These are phyloP conservation scores for Rhagonycha fulva DNA, from an alignment of 2,888 invertebrate species.

Conservation along the genomic window DNA sequence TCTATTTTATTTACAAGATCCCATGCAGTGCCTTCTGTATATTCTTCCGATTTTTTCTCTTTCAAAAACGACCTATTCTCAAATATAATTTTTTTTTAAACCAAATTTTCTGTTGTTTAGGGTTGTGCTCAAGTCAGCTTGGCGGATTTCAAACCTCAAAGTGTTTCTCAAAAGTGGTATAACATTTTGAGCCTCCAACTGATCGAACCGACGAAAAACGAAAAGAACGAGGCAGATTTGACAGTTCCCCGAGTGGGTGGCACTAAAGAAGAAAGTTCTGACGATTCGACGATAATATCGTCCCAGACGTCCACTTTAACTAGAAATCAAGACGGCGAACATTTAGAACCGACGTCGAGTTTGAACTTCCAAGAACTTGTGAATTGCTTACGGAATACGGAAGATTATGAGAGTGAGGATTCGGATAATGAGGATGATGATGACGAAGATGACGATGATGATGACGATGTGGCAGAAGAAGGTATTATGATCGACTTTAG, in stretches of 20 bases:
- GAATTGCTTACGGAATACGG: slow-evolving; percentile 49
- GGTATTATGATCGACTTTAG: slow-evolving; percentile 52
- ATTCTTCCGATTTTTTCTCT: too few relatives aligned
- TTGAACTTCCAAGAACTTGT: slow-evolving; percentile 61
- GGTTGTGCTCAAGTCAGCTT: slow-evolving; percentile 95
- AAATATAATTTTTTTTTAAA: neutral
- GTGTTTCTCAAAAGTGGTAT: slow-evolving; percentile 88
- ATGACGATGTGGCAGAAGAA: slow-evolving; percentile 51
- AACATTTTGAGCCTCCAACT: slow-evolving; percentile 87
- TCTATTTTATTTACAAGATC: too few relatives aligned
- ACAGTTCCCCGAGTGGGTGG: slow-evolving; percentile 48
- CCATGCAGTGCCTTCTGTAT: too few relatives aligned
- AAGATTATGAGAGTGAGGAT: slow-evolving; percentile 48
- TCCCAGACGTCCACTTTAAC: slow-evolving; percentile 96
- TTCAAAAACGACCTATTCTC: too few relatives aligned
- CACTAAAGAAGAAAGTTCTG: slow-evolving; percentile 87
- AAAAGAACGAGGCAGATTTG: slow-evolving; percentile 60
- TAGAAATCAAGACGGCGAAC: slow-evolving; percentile 74
- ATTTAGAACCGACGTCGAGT: slow-evolving; percentile 58
- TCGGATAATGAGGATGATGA: slow-evolving; percentile 53
- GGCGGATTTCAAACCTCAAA: slow-evolving; percentile 89
- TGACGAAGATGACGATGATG: slow-evolving; percentile 54
- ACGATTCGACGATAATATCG: slow-evolving; percentile 95
- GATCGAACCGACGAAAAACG: slow-evolving; percentile 63
- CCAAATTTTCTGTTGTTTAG: slow-evolving; percentile 58